Base-by-base conservation (phyloP, 2,113 vertebrate species). In the Trichechus manatus region DNA sequence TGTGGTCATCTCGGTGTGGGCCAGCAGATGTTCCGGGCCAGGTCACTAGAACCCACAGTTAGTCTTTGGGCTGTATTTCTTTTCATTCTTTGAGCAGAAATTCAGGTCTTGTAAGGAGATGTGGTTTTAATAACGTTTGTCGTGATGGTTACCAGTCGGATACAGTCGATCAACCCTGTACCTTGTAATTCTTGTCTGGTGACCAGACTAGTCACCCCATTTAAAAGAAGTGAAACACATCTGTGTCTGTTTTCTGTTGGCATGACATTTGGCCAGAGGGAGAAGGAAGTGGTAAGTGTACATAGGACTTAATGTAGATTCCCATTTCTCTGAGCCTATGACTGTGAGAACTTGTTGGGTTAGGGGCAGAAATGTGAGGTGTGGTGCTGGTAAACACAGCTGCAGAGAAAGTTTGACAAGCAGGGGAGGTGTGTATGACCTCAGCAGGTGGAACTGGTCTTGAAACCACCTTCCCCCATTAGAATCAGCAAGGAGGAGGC, bases 171-270 rank as follows among this genome's bases (percentile, higher is more conserved):
- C 83, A 27, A 13, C 42, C n/a, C 39, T 13, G 2, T 66, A n/a
- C 72, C 95, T 94, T 0, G 8, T 93, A 78, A 75, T 96, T 96
- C 94, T 39, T 89, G 53, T 89, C 83, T 83, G 83, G 85, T 84
- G 80, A 31, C 89, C 70, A 72, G 86, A 47, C 31, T 1, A 11
- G 63, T 61, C 50, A 27, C 27, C 64, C n/a, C 27, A 11, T 14
- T 89, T 70, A 4, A 91, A 77, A 59, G 47, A 79, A 59, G 8
- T 36, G 6, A 84, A 63, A 50, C 14, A 10, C 68, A 36, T 89
- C 72, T 61, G 74, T 31, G 13, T 89, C 36, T 85, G 10, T 86
- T 86, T 87, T 93, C 83, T 77, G 72, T 66, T 59, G 7, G 22
- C 68, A 8, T 22, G 50, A 47, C n/a, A 3, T 22, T 79, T 75